Base-by-base conservation (phyloP, 92 coral and sea anemone species). In the Phymanthus crucifer region DNA sequence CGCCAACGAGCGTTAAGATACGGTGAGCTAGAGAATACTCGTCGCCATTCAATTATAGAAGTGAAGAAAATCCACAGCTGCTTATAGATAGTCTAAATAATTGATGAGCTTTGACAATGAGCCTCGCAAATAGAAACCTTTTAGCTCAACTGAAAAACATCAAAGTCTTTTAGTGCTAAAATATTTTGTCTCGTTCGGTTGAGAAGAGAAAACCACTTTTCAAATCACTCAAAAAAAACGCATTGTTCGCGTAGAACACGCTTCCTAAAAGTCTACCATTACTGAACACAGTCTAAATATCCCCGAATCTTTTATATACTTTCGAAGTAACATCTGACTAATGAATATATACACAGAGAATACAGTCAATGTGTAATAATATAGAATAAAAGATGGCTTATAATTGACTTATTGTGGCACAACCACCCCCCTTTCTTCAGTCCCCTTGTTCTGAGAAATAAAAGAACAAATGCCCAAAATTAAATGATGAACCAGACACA, bases 41-140 rank as follows among this genome's bases (percentile, higher is more conserved):
- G 54, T 23, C 54, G 80, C 58, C 80, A 75, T 50, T 26, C 75
- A 33, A 70, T 24, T 48, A 54, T 54, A 17, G 35, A 68, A 29
- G 21, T 38, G 50, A 73, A 56, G 70, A 73, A 61, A 38, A 73
- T 21, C 21, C 40, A 36, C 64, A 82, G 77, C 66, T 58, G 75
- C 33, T 33, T 34, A 21, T 23, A 66, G 50, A 19, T 45, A 64
- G 73, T 67, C 40, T 66, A 48, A 40, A 61, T 73, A 27, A 84
- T 85, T 78, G 29, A 84, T 88, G 80, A 52, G 83, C 78, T 11
- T 23, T 56, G 76, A 71, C 37, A 75, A 79, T 66, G 77, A 33
- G 71, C 8, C 83, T 82, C 83, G 82, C 79, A 70, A 76, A 84
- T 68, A 86, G 86, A 76, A 80, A 75, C 78, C 86, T 54, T 81